These are phyloP conservation scores for Enteromius anoplus DNA, from an alignment of 2,797 vertebrate species.

Conservation along the genomic window DNA sequence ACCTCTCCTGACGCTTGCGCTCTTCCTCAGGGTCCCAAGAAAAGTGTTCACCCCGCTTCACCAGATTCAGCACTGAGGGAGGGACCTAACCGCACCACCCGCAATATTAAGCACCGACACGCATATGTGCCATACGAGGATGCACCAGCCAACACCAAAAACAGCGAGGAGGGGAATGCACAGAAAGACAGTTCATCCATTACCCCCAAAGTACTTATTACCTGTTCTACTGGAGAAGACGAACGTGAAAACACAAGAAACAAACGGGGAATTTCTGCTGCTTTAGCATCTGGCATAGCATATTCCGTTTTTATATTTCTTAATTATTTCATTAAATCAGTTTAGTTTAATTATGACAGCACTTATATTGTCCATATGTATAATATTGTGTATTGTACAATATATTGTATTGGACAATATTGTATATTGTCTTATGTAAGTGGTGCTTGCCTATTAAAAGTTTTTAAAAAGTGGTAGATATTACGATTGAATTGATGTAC, in stretches of 20 bases:
- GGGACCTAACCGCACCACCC: conserved; percentile 71
- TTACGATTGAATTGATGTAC: neutral
- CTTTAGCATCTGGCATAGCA: conserved; percentile 66
- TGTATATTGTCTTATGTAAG: neutral
- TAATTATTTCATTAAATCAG: neutral
- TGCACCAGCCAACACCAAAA: conserved; percentile 60
- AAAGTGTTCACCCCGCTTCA: conserved; percentile 86
- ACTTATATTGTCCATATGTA: neutral
- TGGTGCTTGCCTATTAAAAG: neutral
- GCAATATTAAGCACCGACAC: conserved; percentile 38
- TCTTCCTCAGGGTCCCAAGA: conserved; percentile 97
- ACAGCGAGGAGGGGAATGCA: conserved; percentile 68
- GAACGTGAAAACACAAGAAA: conserved; percentile 60
- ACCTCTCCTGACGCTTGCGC: conserved; percentile 91
- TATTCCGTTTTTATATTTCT: neutral
- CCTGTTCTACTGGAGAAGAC: conserved; percentile 68
- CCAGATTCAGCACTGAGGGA: conserved; percentile 77
- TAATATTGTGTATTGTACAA: no score
- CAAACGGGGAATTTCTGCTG: conserved; percentile 58
- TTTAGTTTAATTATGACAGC: neutral
- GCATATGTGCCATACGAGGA: conserved; percentile 48
- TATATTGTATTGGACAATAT: no score
- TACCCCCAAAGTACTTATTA: conserved; percentile 73
- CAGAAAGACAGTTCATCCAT: conserved; percentile 73
- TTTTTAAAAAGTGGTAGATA: neutral